These are phyloP conservation scores for Athene noctua DNA, from an alignment of 2,113 vertebrate species.

Conservation along the genomic window DNA sequence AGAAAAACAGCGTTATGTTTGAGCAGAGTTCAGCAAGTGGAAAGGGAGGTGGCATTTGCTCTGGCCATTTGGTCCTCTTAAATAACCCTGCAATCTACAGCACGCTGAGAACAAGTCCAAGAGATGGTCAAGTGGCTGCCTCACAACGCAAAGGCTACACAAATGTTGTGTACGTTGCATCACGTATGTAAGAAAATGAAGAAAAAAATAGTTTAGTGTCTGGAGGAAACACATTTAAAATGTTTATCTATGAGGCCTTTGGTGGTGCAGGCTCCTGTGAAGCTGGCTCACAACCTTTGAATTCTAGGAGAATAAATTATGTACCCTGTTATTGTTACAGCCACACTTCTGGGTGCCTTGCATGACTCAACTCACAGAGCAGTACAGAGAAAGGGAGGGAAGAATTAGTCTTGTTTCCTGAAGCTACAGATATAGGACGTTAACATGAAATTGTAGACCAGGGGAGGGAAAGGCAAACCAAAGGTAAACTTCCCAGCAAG, in stretches of 20 bases:
- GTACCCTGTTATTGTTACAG: not conserved
- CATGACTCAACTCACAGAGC: not conserved
- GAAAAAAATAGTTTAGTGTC: not conserved
- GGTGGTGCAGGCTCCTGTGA: not conserved
- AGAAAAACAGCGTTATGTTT: conserved; percentile 13
- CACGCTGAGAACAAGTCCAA: not conserved
- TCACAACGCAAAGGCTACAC: not conserved
- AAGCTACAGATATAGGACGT: not conserved
- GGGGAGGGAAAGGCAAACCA: not conserved
- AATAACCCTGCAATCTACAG: not conserved
- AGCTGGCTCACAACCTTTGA: not conserved
- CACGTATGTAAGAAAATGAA: not conserved
- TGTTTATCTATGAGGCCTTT: not conserved
- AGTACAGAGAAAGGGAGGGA: not conserved
- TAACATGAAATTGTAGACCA: not conserved
- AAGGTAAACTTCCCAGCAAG: not conserved
- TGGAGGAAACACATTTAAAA: not conserved
- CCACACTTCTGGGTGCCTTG: not conserved
- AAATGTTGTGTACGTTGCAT: not conserved
- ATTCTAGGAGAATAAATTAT: not conserved
- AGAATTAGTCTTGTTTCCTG: not conserved
- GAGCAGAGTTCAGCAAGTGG: conserved; percentile 16
- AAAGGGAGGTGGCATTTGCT: not conserved
- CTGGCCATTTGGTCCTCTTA: not conserved
- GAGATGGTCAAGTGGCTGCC: not conserved